Percentiles rank a stretch among this genome's conserved stretches.
Evolutionary conservation across 2,113 vertebrate species (phyloP).

Genomic region (Pomatostomus ruficeps): DNA sequence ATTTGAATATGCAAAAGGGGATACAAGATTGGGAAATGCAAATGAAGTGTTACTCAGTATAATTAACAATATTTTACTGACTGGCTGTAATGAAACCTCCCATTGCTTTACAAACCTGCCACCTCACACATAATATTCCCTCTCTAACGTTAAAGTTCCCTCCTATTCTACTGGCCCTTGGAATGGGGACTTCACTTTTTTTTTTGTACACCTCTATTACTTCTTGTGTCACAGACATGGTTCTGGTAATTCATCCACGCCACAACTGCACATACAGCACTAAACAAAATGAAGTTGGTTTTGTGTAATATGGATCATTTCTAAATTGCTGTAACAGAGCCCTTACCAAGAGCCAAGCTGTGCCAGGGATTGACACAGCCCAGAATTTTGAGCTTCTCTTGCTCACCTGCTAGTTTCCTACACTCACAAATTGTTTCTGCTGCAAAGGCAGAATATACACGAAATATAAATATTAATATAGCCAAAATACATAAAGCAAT

Average conservation of each 20-base stretch:
- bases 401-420: not conserved
- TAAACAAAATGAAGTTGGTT: not conserved
- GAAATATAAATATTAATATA: not conserved
- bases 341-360: not conserved
- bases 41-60: not conserved
- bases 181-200: not conserved
- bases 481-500: not conserved
- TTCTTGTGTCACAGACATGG: not conserved
- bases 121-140: not conserved
- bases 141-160: not conserved
- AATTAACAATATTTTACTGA: not conserved
- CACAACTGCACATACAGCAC: not conserved
- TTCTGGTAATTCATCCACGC: rapidly evolving
- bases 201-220: not conserved
- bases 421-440: not conserved
- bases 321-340: not conserved
- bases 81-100: not conserved
- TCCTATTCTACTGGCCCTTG: not conserved
- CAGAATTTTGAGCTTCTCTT: not conserved
- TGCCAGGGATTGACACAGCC: not conserved
- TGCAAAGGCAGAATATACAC: not conserved
- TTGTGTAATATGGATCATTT: not conserved
- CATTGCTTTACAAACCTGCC: not conserved
- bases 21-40: not conserved
- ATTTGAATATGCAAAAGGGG: not conserved